These are phyloP conservation scores for Macropis europaea DNA, from an alignment of 2,888 invertebrate genomes.

Conservation along the genomic window DNA sequence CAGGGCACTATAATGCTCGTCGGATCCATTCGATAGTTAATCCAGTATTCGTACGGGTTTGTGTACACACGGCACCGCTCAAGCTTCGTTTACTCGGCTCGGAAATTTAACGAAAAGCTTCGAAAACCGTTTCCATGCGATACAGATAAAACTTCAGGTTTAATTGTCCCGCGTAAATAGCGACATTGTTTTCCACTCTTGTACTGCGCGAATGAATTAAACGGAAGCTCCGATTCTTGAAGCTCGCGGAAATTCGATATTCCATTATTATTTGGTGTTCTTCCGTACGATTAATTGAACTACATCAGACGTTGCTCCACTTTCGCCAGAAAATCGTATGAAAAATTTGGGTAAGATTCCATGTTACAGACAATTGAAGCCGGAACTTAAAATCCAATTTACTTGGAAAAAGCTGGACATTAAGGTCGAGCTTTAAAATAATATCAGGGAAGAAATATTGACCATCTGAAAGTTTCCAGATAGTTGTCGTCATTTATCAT, in stretches of 20 bases:
- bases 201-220: background rate
- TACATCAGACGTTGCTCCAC: no score
- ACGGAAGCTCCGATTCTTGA: no score
- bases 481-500: conserved; percentile 42
- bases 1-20: background rate
- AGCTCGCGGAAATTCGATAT: no score
- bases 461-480: background rate
- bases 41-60: background rate
- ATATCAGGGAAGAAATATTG: conserved; percentile 17
- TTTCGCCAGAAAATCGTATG: no score
- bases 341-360: no score
- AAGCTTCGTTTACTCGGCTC: background rate
- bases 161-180: background rate
- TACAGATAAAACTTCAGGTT: background rate
- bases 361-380: background rate
- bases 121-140: background rate
- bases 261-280: no score
- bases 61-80: background rate
- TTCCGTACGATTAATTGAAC: no score
- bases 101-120: background rate
- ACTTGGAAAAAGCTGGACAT: background rate
- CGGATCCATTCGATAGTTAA: conserved; percentile 1
- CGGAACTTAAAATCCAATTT: conserved; percentile 11
- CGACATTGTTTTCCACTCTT: background rate
- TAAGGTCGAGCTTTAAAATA: conserved; percentile 12